A percentile compares a stretch with the other conserved stretches of the same genome.
These are phyloP conservation scores for Nasonia oneida DNA, from an alignment of 2,888 invertebrate genomes.

Conservation along the genomic window DNA sequence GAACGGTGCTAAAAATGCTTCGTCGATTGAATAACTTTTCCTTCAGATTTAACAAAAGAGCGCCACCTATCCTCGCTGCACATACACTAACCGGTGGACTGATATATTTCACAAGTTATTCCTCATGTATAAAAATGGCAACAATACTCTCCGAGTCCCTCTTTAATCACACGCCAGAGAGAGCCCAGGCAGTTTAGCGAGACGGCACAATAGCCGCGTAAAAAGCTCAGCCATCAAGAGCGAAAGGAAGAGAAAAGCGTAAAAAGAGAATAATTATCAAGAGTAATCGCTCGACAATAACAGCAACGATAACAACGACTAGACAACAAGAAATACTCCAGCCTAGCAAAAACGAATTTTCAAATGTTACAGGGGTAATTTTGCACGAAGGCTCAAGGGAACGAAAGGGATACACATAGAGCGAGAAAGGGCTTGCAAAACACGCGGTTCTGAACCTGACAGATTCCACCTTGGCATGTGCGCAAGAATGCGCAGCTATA, in stretches of 20 bases:
- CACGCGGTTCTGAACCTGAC: slow-evolving; percentile 73
- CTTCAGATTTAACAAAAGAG: too few species aligned
- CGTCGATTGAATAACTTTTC: background rate
- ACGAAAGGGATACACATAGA: slow-evolving; percentile 19
- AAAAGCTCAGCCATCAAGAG: slow-evolving; percentile 13
- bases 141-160: background rate
- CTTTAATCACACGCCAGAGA: background rate
- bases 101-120: background rate
- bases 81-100: background rate
- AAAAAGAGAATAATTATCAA: background rate
- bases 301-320: background rate
- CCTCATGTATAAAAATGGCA: background rate
- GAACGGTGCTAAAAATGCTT: background rate
- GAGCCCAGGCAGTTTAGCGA: background rate
- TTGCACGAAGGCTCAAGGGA: slow-evolving; percentile 38
- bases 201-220: background rate
- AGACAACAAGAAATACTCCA: slow-evolving; percentile 12
- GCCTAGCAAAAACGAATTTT: slow-evolving; percentile 43
- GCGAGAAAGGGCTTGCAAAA: slow-evolving; percentile 68
- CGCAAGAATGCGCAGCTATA: background rate
- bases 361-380: slow-evolving; percentile 45
- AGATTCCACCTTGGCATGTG: slow-evolving; percentile 64
- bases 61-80: background rate
- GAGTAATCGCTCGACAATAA: slow-evolving; percentile 25
- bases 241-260: background rate